These are phyloP conservation scores for Patella caerulea DNA, from an alignment of 2,888 invertebrate genomes.

Conservation along the genomic window DNA sequence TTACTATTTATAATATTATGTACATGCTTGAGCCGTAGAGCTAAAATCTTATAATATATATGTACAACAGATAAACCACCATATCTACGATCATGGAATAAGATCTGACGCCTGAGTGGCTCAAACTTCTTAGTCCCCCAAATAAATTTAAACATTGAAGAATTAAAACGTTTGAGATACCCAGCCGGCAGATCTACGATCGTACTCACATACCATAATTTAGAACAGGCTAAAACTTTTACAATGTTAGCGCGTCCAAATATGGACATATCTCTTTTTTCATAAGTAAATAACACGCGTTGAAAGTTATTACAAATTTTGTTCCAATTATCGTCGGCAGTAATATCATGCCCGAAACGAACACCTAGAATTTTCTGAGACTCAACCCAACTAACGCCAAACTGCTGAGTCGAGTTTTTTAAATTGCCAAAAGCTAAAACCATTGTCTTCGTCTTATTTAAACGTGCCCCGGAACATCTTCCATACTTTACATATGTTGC, in stretches of 20 bases:
- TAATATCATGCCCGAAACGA: neutral
- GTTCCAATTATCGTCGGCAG: neutral
- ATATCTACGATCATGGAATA: neutral
- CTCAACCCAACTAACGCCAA: neutral
- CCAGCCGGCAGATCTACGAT: neutral
- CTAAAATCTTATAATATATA: neutral
- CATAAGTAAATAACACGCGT: neutral
- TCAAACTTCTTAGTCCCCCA: neutral
- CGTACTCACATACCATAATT: neutral
- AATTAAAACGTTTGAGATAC: neutral
- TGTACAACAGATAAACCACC: neutral
- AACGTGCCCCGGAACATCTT: conserved; percentile 14
- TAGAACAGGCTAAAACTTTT: neutral
- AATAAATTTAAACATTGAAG: neutral
- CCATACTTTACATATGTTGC: neutral
- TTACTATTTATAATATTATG: neutral
- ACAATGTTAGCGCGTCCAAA: neutral
- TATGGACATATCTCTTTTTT: neutral
- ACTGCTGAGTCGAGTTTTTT: neutral
- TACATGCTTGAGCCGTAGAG: neutral
- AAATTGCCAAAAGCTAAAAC: neutral
- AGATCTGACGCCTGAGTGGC: neutral
- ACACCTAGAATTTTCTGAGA: neutral
- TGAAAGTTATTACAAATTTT: neutral
- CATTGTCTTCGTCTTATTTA: conserved; percentile 20